phyloP scores from a whole-genome alignment of 1,140 invertebrate genomes.

The Cherax quadricarinatus region DNA sequence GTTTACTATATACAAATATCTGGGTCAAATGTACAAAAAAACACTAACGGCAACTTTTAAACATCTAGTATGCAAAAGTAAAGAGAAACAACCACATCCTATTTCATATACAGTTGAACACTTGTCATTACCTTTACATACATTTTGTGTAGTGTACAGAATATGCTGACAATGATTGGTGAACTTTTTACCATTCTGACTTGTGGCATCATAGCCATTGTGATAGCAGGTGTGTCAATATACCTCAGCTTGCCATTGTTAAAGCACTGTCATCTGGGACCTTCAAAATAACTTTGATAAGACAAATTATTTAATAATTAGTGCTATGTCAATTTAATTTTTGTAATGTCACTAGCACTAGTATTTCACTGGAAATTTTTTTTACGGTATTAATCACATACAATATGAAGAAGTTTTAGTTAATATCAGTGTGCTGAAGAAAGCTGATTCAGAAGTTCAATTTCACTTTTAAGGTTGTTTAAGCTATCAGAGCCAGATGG shows the following conservation, averaged over 20 bases:
- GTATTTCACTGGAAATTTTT: neutral
- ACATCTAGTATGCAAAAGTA: neutral
- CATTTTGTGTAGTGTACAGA: neutral
- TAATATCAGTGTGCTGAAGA: conserved; percentile 40
- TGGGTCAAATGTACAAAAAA: neutral
- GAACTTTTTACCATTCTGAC: neutral
- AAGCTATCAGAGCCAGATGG: conserved; percentile 79
- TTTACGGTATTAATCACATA: neutral
- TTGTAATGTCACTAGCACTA: neutral
- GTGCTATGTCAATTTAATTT: neutral
- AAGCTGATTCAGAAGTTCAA: conserved; percentile 77
- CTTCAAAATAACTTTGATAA: neutral
- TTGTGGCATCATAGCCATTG: neutral
- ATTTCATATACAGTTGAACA: neutral
- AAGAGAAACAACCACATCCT: neutral
- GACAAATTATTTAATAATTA: neutral
- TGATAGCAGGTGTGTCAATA: neutral
- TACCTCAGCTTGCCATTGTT: neutral
- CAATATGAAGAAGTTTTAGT: neutral
- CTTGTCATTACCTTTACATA: neutral
- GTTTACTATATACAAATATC: neutral
- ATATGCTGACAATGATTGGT: neutral
- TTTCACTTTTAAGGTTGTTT: conserved; percentile 72
- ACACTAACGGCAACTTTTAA: neutral
- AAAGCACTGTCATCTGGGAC: neutral